These are phyloP conservation scores for Ovis canadensis DNA, from an alignment of 2,113 vertebrate species.

Conservation along the genomic window DNA sequence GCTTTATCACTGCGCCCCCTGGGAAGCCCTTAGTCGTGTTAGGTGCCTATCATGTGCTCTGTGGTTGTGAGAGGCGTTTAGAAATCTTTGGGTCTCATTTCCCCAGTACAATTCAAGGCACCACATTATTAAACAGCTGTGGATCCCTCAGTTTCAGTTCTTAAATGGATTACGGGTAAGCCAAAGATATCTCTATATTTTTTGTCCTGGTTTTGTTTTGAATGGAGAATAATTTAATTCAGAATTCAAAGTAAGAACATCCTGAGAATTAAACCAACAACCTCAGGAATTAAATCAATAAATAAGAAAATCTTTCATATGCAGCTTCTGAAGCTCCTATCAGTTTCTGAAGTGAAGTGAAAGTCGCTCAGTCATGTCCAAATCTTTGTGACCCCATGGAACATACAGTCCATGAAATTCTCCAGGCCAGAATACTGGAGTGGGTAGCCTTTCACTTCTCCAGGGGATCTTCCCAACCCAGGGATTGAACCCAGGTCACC, in stretches of 20 bases:
- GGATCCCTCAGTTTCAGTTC: neutral
- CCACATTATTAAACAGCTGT: neutral
- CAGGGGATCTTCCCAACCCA: neutral
- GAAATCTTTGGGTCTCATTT: neutral
- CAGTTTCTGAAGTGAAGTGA: neutral
- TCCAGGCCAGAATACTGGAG: neutral
- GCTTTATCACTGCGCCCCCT: rapidly evolving
- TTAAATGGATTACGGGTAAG: neutral
- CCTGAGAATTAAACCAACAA: neutral
- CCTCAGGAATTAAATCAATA: neutral
- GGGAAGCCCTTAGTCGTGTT: neutral
- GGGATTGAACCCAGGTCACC: neutral
- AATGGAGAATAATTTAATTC: neutral
- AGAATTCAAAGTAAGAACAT: neutral
- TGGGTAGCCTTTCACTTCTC: neutral
- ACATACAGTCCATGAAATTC: neutral
- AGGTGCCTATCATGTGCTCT: neutral
- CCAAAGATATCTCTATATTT: neutral
- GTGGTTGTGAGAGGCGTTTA: neutral
- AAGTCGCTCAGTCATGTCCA: neutral
- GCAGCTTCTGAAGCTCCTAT: neutral
- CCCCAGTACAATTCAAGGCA: neutral
- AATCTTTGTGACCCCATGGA: neutral
- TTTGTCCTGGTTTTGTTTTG: neutral
- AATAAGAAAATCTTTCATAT: neutral